Base-by-base conservation (phyloP, 53 echinoderm and acorn worm species). In the Echinarachnius parma region DNA sequence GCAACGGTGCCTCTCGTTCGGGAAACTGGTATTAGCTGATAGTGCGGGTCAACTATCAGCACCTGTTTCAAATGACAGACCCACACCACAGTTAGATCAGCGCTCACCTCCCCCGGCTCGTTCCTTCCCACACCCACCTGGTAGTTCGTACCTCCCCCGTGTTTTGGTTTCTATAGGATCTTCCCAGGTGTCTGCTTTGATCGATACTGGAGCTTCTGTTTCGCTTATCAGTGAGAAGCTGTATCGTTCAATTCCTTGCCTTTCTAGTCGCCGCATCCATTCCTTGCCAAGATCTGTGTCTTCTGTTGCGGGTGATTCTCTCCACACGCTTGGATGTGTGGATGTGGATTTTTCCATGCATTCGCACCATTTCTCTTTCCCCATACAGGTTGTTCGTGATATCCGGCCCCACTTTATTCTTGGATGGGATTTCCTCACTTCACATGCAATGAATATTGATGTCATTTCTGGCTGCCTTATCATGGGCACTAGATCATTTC, bases 381-480 rank as follows among this genome's bases (percentile, higher is more conserved):
- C 61, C 1, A 71, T 81, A 39, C 61, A 71, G 16, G 62, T 72
- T 9, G 81, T 26, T 34, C 39, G 63, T 46, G 63, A 28, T 18
- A 62, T 81, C 27, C 19, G 47, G 26, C 69, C 62, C 24, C 28
- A 49, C 5, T 53, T 81, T 30, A 70, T 81, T 22, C 34, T 81
- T 25, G 81, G 70, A 0, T 81, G 61, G 61, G 81, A 81, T 71
- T 81, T 81, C 42, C 60, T 81, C 13, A 10, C 47, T 61, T 24
- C 48, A 18, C 53, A 81, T 59, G 36, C 47, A 0, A 62, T 61
- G 1, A 22, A 28, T 14, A 45, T 80, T 26, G 61, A 80, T 59
- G 9, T 69, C 19, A 3, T 4, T 3, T 5, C 25, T 14, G 34
- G 55, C 3, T 37, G 46, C 10, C 46, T 59, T 24, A 25, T 18